Evolutionary conservation across 1,140 invertebrate genomes (phyloP).

Genomic region (Drosophila varians): DNA sequence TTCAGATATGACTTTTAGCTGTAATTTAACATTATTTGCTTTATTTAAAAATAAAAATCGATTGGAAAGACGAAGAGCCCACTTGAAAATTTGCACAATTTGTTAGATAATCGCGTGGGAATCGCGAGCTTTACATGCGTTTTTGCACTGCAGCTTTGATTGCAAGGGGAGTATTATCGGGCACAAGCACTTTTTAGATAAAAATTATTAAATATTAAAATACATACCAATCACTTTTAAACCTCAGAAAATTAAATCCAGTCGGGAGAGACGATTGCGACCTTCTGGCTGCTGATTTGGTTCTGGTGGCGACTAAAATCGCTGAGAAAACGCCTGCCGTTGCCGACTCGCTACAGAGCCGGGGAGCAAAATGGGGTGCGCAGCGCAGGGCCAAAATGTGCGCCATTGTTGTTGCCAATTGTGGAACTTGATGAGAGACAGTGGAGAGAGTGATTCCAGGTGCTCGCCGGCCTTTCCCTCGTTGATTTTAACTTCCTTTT

Average conservation of each 20-base stretch:
- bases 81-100: slow-evolving; percentile 28
- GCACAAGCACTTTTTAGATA: neutral
- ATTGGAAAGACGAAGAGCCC: neutral
- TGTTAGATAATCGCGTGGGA: slow-evolving; percentile 61
- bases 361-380: slow-evolving; percentile 2
- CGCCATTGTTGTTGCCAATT: slow-evolving; percentile 16
- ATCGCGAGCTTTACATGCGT: neutral
- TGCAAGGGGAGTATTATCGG: neutral
- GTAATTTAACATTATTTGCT: slow-evolving; percentile 21
- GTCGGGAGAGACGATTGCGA: slow-evolving; percentile 41
- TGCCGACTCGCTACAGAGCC: neutral
- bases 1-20: slow-evolving; percentile 4
- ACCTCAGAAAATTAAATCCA: slow-evolving; percentile 61
- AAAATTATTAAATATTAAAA: slow-evolving; percentile 38
- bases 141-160: neutral
- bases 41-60: slow-evolving; percentile 13
- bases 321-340: slow-evolving; percentile 24
- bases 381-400: slow-evolving; percentile 8
- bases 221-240: slow-evolving; percentile 70
- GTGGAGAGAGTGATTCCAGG: slow-evolving; percentile 29
- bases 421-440: neutral
- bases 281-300: slow-evolving; percentile 56
- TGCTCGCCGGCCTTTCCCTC: slow-evolving; percentile 9
- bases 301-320: slow-evolving; percentile 51
- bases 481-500: slow-evolving; percentile 4